phyloP scores from a whole-genome alignment of 2,797 vertebrate genomes.

The Coendou prehensilis region DNA sequence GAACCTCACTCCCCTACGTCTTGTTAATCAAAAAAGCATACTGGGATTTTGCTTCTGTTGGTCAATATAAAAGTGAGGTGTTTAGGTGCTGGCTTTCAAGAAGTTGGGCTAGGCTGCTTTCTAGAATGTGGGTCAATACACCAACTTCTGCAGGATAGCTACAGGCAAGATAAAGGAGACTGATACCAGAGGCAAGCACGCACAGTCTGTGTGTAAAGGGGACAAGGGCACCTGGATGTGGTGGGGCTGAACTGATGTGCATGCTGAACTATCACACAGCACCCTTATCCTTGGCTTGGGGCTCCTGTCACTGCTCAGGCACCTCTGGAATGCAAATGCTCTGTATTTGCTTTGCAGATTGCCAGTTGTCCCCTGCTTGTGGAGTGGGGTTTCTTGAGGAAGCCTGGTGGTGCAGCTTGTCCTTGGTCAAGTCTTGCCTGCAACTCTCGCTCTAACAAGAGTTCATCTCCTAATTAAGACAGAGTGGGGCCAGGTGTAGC shows the following conservation, averaged over 20 bases:
- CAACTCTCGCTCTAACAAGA: not conserved
- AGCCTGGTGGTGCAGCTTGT: not conserved
- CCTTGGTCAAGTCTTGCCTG: constrained; percentile 30
- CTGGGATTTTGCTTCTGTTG: constrained; percentile 37
- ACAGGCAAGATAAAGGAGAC: not conserved
- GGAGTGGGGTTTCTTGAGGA: constrained; percentile 31
- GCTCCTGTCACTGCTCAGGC: not conserved
- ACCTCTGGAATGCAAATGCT: not conserved
- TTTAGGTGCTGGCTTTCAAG: not conserved
- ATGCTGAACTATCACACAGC: not conserved
- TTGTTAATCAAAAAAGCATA: not conserved
- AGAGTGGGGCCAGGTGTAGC: no score
- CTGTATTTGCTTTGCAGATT: not conserved
- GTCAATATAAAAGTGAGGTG: constrained; percentile 10
- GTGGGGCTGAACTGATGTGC: no score
- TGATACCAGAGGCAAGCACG: not conserved
- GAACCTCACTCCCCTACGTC: not conserved
- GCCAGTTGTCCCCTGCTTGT: not conserved
- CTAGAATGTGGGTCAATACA: not conserved
- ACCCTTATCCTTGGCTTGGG: fast-evolving
- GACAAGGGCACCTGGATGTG: not conserved
- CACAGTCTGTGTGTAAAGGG: fast-evolving
- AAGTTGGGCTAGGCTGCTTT: not conserved
- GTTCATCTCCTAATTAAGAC: not conserved
- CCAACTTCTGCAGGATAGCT: not conserved